phyloP scores from a whole-genome alignment of 2,797 vertebrate genomes.

The Podarcis siculus region DNA sequence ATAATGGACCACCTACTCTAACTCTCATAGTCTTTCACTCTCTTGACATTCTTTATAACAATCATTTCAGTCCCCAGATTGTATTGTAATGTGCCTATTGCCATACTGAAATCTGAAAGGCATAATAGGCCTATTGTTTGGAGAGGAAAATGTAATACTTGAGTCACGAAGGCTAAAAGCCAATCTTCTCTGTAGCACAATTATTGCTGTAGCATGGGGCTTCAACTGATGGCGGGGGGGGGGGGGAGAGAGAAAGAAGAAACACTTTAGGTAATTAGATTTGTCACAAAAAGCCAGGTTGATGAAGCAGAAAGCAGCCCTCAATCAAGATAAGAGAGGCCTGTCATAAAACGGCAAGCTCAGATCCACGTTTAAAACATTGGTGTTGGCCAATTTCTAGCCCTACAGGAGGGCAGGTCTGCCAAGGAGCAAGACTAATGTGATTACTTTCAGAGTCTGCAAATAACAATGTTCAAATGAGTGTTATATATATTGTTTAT shows the following conservation, averaged over 20 bases:
- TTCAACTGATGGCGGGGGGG: slow-evolving; percentile 6
- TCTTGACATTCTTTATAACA: background rate
- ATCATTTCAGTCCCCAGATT: slow-evolving; percentile 36
- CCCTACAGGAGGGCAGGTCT: background rate
- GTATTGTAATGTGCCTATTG: slow-evolving; percentile 38
- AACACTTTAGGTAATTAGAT: slow-evolving; percentile 33
- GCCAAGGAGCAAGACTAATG: slow-evolving; percentile 19
- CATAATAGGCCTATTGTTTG: slow-evolving; percentile 30
- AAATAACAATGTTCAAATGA: slow-evolving; percentile 12
- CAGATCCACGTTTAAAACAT: background rate
- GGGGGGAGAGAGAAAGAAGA: background rate
- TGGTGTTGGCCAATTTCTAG: slow-evolving; percentile 32
- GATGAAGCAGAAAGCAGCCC: slow-evolving; percentile 28
- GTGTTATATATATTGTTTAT: background rate
- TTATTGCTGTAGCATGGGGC: slow-evolving; percentile 50
- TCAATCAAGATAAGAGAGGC: slow-evolving; percentile 24
- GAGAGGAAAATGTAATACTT: slow-evolving; percentile 39
- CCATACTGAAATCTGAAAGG: slow-evolving; percentile 36
- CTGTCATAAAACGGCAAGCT: background rate
- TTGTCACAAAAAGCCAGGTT: slow-evolving; percentile 1
- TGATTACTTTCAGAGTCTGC: background rate
- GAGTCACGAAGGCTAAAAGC: slow-evolving; percentile 35
- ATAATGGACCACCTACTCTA: slow-evolving; percentile 21
- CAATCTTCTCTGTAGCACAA: slow-evolving; percentile 30
- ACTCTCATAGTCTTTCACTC: slow-evolving; percentile 28